Percentiles rank a stretch among this genome's conserved stretches.
Evolutionary conservation across 1,140 invertebrate species (phyloP).

Genomic region (Lanistes nyassanus): DNA sequence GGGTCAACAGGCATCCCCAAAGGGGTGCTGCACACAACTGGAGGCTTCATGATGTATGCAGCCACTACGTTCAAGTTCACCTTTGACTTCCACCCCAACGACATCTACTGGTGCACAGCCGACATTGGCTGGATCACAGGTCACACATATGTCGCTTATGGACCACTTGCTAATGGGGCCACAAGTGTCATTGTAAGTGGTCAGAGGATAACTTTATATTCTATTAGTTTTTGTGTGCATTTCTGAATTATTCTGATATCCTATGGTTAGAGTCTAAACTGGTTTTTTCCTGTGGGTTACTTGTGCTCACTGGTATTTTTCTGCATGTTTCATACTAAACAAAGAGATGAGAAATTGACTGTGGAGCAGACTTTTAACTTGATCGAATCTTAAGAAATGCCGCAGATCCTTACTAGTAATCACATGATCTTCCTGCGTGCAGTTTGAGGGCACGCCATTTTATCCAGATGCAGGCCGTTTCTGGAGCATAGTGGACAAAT

Average conservation of each 20-base stretch:
- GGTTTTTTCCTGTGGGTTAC: neutral
- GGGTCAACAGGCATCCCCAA: constrained; percentile 98
- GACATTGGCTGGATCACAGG: constrained; percentile 99
- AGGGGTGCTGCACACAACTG: constrained; percentile 93
- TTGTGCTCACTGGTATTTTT: neutral
- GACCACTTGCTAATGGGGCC: constrained; percentile 91
- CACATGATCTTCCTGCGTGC: no score
- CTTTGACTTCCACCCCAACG: constrained; percentile 91
- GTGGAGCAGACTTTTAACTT: no score
- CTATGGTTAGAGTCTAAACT: neutral
- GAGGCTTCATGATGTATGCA: constrained; percentile 90
- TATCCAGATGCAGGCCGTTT: constrained; percentile 77
- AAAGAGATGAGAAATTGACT: neutral
- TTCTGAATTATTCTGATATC: neutral
- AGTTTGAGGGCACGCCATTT: constrained; percentile 96
- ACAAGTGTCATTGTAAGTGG: constrained; percentile 70
- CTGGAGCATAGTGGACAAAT: constrained; percentile 93
- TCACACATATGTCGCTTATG: constrained; percentile 96
- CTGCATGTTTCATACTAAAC: neutral
- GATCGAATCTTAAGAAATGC: no score
- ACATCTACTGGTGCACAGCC: constrained; percentile 99
- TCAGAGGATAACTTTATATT: neutral
- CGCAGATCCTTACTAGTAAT: no score
- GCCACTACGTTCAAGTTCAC: constrained; percentile 76
- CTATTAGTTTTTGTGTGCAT: neutral